Evolutionary conservation across 2,888 invertebrate genomes (phyloP).

Genomic region (Drosophila nr. perissopoda): DNA sequence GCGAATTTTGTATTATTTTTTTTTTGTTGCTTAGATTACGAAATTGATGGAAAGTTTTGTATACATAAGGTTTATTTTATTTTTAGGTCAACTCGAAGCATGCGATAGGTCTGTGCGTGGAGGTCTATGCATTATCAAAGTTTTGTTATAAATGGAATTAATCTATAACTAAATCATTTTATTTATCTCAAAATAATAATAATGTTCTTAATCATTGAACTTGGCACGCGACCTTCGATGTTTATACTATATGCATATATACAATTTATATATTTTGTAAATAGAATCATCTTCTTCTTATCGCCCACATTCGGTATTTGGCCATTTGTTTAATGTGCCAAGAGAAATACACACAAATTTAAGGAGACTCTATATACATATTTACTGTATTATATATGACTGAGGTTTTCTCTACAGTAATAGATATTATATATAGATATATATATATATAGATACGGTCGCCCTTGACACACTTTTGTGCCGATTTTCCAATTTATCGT

Average conservation of each 20-base stretch:
- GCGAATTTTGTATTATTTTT: slow-evolving; percentile 14
- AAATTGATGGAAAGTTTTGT: slow-evolving; percentile 68
- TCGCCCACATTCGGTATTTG: slow-evolving; percentile 27
- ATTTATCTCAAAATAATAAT: background rate
- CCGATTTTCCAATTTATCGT: slow-evolving; percentile 4
- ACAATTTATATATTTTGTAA: slow-evolving; percentile 21
- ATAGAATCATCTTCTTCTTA: slow-evolving; percentile 35
- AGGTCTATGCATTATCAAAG: background rate
- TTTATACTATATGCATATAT: background rate
- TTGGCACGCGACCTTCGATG: slow-evolving; percentile 61
- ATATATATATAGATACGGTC: background rate
- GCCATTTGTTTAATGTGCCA: slow-evolving; percentile 39
- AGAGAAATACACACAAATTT: slow-evolving; percentile 7
- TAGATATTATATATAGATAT: slow-evolving; percentile 8
- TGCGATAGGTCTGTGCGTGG: background rate
- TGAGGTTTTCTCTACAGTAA: slow-evolving; percentile 8
- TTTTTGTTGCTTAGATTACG: slow-evolving; percentile 45
- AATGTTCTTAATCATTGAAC: slow-evolving; percentile 47
- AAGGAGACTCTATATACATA: slow-evolving; percentile 14
- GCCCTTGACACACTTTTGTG: slow-evolving; percentile 53
- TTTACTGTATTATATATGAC: slow-evolving; percentile 8
- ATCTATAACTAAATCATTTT: background rate
- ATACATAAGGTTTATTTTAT: slow-evolving; percentile 15
- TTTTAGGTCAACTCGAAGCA: slow-evolving; percentile 52
- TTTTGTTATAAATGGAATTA: background rate